Percentiles rank a stretch among this genome's conserved stretches.
Conservation (phyloP, 53 echinoderm and acorn worm species). For the Arbacia lixula region DNA sequence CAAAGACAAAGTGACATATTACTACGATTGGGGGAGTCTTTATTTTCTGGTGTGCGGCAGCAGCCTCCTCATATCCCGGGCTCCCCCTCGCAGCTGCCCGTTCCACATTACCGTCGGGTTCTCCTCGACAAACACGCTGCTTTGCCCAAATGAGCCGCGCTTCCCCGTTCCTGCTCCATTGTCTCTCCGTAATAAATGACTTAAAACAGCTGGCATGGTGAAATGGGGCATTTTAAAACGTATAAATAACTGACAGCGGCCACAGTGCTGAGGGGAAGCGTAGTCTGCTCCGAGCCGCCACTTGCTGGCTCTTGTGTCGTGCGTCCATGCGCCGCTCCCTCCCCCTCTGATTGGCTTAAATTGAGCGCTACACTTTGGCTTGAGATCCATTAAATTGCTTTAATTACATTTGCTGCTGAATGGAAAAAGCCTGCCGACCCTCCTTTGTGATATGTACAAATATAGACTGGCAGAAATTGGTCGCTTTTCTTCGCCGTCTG, state of each 20-base stretch:
- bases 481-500: constrained; percentile 44
- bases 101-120: background rate
- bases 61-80: background rate
- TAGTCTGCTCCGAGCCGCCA: constrained; percentile 18
- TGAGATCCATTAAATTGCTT: constrained; percentile 60
- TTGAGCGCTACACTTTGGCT: constrained; percentile 40
- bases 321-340: constrained; percentile 6
- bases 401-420: constrained; percentile 60
- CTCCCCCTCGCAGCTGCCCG: constrained; percentile 33
- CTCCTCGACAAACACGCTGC: constrained; percentile 46
- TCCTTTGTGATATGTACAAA: constrained; percentile 65
- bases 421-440: constrained; percentile 48
- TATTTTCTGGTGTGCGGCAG: constrained; percentile 37
- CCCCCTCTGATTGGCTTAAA: constrained; percentile 37
- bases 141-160: constrained; percentile 24
- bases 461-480: constrained; percentile 59
- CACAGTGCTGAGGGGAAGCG: constrained; percentile 39
- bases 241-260: constrained; percentile 58
- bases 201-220: constrained; percentile 59
- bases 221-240: constrained; percentile 63
- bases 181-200: constrained; percentile 61
- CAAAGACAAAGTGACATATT: constrained; percentile 65
- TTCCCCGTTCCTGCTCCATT: constrained; percentile 34
- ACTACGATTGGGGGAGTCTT: constrained; percentile 58
- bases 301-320: constrained; percentile 32